Evolutionary conservation across 2,113 vertebrate species (phyloP).

Genomic region (Tachysurus vachellii): DNA sequence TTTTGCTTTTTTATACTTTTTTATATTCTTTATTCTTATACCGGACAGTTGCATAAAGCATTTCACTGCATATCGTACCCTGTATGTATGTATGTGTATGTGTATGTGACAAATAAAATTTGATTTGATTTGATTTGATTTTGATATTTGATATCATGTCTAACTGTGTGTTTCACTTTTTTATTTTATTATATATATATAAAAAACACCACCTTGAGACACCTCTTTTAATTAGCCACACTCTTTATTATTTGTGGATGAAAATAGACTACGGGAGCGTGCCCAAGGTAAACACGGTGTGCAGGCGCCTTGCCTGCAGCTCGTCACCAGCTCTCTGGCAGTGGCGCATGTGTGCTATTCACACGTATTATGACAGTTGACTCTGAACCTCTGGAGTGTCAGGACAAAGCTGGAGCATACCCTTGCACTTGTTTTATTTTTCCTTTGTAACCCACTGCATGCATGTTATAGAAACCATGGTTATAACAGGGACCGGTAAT

Average conservation of each 20-base stretch:
- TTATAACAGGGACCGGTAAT: not conserved
- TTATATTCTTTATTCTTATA: no score
- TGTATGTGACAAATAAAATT: no score
- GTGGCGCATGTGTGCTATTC: slow-evolving; percentile 51
- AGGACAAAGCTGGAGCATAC: not conserved
- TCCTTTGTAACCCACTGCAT: no score
- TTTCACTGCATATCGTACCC: no score
- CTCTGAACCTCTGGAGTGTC: slow-evolving; percentile 38
- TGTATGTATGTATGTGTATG: no score
- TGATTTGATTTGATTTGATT: no score
- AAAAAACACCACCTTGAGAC: not conserved
- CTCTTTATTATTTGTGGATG: slow-evolving; percentile 8
- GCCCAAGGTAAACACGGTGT: slow-evolving; percentile 35
- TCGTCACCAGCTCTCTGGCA: slow-evolving; percentile 43
- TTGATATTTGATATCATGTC: not conserved
- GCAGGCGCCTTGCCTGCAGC: slow-evolving; percentile 35
- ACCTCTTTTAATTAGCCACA: not conserved
- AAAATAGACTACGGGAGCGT: not conserved
- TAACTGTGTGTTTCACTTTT: not conserved
- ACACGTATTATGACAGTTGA: slow-evolving; percentile 50
- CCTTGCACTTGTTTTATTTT: not conserved
- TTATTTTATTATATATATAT: no score
- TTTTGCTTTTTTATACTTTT: no score
- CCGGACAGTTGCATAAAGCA: no score
- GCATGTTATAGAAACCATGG: not conserved